Conservation (phyloP, 2,888 invertebrate genomes). For the Nipponacmea schrenckii region DNA sequence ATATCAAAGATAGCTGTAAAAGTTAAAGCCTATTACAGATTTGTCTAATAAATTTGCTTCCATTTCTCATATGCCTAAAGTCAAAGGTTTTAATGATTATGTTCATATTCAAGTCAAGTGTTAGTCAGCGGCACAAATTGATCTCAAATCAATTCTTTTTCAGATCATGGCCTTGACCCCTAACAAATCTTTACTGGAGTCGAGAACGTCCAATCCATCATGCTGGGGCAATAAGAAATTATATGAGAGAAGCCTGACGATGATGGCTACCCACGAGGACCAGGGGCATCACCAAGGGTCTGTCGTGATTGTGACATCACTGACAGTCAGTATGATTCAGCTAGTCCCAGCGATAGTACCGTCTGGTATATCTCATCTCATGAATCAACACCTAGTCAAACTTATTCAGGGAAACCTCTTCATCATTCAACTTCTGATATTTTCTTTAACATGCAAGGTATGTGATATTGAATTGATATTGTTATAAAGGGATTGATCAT, state of each 20-base stretch:
- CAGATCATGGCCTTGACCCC: constrained; percentile 65
- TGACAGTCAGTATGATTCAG: constrained; percentile 57
- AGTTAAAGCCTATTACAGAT: too few relatives aligned
- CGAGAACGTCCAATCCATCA: constrained; percentile 61
- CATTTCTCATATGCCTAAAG: too few relatives aligned
- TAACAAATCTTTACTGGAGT: constrained; percentile 58
- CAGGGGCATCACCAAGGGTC: constrained; percentile 49
- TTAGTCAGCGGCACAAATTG: too few relatives aligned
- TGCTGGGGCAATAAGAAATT: constrained; percentile 62
- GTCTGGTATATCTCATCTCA: constrained; percentile 56
- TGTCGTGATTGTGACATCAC: constrained; percentile 48
- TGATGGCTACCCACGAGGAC: constrained; percentile 62
- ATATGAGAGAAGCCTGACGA: constrained; percentile 54
- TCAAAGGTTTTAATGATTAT: too few relatives aligned
- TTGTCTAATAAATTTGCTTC: too few relatives aligned
- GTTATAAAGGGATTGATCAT: too few relatives aligned
- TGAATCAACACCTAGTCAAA: constrained; percentile 34
- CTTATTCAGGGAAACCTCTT: background rate
- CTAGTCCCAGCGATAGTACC: constrained; percentile 47
- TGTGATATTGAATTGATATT: too few relatives aligned
- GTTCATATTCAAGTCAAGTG: too few relatives aligned
- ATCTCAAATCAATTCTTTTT: background rate
- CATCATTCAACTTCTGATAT: background rate
- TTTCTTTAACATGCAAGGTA: constrained; percentile 51
- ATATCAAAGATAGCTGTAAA: too few relatives aligned